Evolutionary conservation across 2,797 vertebrate genomes (phyloP).

Genomic region (Acipenser ruthenus): DNA sequence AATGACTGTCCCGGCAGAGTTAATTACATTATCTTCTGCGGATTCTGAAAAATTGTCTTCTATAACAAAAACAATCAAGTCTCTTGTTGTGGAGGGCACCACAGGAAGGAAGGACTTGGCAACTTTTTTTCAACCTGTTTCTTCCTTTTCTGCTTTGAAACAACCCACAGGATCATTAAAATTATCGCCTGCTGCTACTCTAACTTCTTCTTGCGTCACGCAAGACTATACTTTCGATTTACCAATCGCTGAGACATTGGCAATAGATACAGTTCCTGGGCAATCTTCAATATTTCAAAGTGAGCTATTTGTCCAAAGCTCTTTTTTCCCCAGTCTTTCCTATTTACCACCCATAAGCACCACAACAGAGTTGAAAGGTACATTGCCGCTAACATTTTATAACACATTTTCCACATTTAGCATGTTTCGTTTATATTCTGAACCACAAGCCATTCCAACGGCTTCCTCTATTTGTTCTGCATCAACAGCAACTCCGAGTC

Average conservation of each 20-base stretch:
- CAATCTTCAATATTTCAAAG: slow-evolving; percentile 2
- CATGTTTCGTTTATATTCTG: slow-evolving; percentile 3
- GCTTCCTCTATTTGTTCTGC: background rate
- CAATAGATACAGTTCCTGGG: background rate
- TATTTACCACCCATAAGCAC: too few species aligned
- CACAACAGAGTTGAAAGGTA: too few species aligned
- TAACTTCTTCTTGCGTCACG: slow-evolving; percentile 1
- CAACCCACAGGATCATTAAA: slow-evolving; percentile 6
- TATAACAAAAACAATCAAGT: slow-evolving; percentile 9
- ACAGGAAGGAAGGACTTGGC: background rate
- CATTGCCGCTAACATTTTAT: slow-evolving; percentile 10
- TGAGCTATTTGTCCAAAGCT: background rate
- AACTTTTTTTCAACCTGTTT: slow-evolving; percentile 3
- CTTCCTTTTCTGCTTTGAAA: slow-evolving; percentile 5
- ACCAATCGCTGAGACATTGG: slow-evolving; percentile 3
- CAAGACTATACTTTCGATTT: slow-evolving; percentile 9
- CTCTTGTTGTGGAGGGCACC: background rate
- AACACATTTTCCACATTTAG: slow-evolving; percentile 1
- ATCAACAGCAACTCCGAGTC: slow-evolving; percentile 5
- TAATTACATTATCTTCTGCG: background rate
- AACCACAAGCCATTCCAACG: background rate
- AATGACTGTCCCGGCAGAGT: slow-evolving; percentile 10
- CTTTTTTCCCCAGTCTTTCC: background rate
- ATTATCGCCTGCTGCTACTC: slow-evolving; percentile 5
- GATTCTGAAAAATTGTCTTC: background rate